Percentiles rank a stretch among this genome's conserved stretches.
Conservation (phyloP, 2,113 vertebrate genomes). For the Xyrauchen texanus region DNA sequence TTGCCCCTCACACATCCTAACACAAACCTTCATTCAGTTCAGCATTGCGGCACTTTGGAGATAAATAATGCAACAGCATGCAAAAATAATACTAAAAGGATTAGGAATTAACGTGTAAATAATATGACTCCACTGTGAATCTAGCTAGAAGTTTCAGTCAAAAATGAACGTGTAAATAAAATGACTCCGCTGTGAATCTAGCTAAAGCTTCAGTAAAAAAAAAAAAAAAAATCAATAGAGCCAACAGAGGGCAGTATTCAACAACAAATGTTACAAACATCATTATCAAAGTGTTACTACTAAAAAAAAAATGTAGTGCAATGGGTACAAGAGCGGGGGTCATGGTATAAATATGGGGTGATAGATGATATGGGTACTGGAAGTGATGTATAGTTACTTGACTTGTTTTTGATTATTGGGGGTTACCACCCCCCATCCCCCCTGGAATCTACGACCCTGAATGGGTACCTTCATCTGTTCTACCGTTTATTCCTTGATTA, state of each 20-base stretch:
- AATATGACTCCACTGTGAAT: background rate
- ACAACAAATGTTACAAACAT: slow-evolving; percentile 22
- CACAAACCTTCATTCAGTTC: slow-evolving; percentile 35
- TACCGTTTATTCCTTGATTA: slow-evolving; percentile 11
- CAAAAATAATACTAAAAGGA: slow-evolving; percentile 40
- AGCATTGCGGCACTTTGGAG: slow-evolving; percentile 35
- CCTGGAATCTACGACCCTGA: no score
- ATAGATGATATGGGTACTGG: no score
- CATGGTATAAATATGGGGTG: no score
- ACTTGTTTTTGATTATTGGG: no score
- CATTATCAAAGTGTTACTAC: background rate
- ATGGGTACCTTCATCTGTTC: slow-evolving; percentile 20
- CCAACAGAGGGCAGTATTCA: slow-evolving; percentile 28
- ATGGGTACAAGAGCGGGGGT: background rate
- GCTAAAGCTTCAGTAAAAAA: no score
- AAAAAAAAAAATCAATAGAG: slow-evolving; percentile 9
- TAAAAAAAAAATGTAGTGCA: slow-evolving; percentile 36
- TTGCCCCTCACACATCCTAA: slow-evolving; percentile 21
- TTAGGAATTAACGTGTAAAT: slow-evolving; percentile 31
- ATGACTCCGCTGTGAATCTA: slow-evolving; percentile 1
- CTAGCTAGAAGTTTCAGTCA: background rate
- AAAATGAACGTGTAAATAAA: slow-evolving; percentile 28
- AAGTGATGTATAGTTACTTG: no score
- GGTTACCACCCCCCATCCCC: no score
- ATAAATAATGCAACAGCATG: slow-evolving; percentile 33